Conservation (phyloP, 2,888 invertebrate genomes). For the Fragum whitleyi region DNA sequence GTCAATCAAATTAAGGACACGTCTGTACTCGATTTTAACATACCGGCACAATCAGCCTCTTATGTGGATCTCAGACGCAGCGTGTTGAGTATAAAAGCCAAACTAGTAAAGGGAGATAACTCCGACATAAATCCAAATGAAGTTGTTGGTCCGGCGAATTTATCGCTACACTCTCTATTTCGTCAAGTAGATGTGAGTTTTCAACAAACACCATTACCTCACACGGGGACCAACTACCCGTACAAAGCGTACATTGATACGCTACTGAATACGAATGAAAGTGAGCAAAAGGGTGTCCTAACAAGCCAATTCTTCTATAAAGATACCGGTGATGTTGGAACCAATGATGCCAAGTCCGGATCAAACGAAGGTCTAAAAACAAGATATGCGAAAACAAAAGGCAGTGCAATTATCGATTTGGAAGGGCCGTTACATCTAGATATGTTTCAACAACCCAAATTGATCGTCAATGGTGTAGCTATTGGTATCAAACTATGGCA, state of each 20-base stretch:
- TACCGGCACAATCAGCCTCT: slow-evolving; percentile 31
- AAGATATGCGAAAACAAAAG: slow-evolving; percentile 31
- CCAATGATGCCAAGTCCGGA: slow-evolving; percentile 38
- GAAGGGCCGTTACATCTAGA: slow-evolving; percentile 46
- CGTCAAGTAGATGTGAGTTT: slow-evolving; percentile 48
- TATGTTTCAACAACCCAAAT: slow-evolving; percentile 43
- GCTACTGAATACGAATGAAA: slow-evolving; percentile 40
- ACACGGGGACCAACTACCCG: slow-evolving; percentile 54
- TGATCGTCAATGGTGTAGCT: slow-evolving; percentile 48
- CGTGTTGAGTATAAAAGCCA: slow-evolving; percentile 28
- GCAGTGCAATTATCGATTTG: slow-evolving; percentile 47
- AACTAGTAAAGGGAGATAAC: slow-evolving; percentile 23
- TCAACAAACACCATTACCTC: slow-evolving; percentile 36
- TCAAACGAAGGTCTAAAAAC: slow-evolving; percentile 38
- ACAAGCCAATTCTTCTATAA: slow-evolving; percentile 45
- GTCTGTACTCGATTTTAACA: slow-evolving; percentile 37
- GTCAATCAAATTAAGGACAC: slow-evolving; percentile 30
- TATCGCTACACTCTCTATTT: slow-evolving; percentile 46
- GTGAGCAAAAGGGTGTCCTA: neutral
- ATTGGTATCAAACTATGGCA: slow-evolving; percentile 53
- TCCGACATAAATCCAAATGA: neutral
- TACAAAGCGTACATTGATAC: slow-evolving; percentile 65
- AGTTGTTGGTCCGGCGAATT: slow-evolving; percentile 21
- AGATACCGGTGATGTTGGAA: slow-evolving; percentile 39
- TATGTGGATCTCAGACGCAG: slow-evolving; percentile 44